phyloP scores from a whole-genome alignment of 1,140 invertebrate genomes.

The Asobara japonica region DNA sequence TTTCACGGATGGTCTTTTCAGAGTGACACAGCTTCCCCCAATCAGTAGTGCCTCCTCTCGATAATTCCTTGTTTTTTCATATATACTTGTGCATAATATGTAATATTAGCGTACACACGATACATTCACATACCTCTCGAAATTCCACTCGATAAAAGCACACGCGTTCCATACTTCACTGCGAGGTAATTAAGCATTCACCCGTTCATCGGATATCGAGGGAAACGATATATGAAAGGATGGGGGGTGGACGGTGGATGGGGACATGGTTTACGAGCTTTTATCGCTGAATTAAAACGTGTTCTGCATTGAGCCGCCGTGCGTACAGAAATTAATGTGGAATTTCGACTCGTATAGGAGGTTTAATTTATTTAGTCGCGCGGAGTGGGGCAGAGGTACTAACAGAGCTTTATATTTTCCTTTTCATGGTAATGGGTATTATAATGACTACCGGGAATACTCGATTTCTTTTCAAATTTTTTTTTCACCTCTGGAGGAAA shows the following conservation, averaged over 20 bases:
- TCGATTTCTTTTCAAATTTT: no score
- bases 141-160: not conserved
- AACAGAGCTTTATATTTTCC: not conserved
- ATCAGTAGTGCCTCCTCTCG: no score
- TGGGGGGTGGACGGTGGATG: not conserved
- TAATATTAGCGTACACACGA: not conserved
- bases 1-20: no score
- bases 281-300: not conserved
- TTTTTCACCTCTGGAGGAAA: no score
- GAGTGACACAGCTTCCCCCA: no score
- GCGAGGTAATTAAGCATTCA: constrained; percentile 2
- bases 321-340: constrained; percentile 1
- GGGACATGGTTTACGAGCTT: not conserved
- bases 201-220: constrained; percentile 6
- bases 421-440: not conserved
- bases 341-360: not conserved
- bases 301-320: not conserved
- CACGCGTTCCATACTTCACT: not conserved
- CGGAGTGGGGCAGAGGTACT: not conserved
- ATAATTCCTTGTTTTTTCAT: not conserved
- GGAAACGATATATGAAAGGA: not conserved
- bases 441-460: not conserved
- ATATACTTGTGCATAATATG: not conserved
- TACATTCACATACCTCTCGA: not conserved
- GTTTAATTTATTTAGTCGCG: not conserved